phyloP scores from a whole-genome alignment of 2,888 invertebrate genomes.

The Zaprionus obscuricornis region DNA sequence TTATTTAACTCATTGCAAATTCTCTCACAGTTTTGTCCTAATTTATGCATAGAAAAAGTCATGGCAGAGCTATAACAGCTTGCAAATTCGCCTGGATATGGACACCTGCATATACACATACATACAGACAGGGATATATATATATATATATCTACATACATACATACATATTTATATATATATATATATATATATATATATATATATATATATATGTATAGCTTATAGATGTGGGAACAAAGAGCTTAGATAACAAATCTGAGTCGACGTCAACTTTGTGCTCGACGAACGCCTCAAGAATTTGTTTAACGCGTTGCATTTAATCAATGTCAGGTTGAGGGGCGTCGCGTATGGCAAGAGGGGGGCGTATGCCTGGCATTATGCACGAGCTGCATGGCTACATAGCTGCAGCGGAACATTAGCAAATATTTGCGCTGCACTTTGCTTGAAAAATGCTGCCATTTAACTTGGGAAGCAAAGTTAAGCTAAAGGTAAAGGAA shows the following conservation, averaged over 20 bases:
- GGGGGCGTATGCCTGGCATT: constrained; percentile 37
- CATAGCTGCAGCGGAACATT: constrained; percentile 67
- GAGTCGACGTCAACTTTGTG: constrained; percentile 42
- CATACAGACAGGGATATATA: not conserved
- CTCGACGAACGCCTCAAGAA: constrained; percentile 57
- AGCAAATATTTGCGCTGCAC: constrained; percentile 78
- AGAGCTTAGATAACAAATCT: constrained; percentile 54
- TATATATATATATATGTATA: not conserved
- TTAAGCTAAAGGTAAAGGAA: constrained; percentile 10
- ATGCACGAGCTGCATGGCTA: constrained; percentile 41
- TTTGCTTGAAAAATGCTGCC: constrained; percentile 66
- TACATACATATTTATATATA: not conserved
- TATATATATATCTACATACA: not conserved
- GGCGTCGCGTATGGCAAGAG: not conserved
- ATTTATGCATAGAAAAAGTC: constrained; percentile 61
- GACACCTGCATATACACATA: constrained; percentile 28
- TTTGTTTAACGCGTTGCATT: constrained; percentile 67
- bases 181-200: no score
- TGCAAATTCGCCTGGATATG: constrained; percentile 33
- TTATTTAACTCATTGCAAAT: no score
- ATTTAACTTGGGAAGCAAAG: constrained; percentile 50
- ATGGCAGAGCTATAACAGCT: constrained; percentile 16
- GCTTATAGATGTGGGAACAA: not conserved
- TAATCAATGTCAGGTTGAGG: constrained; percentile 58
- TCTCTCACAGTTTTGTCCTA: constrained; percentile 19